Evolutionary conservation across 2,113 vertebrate genomes (phyloP).

Genomic region (Atractosteus spatula): DNA sequence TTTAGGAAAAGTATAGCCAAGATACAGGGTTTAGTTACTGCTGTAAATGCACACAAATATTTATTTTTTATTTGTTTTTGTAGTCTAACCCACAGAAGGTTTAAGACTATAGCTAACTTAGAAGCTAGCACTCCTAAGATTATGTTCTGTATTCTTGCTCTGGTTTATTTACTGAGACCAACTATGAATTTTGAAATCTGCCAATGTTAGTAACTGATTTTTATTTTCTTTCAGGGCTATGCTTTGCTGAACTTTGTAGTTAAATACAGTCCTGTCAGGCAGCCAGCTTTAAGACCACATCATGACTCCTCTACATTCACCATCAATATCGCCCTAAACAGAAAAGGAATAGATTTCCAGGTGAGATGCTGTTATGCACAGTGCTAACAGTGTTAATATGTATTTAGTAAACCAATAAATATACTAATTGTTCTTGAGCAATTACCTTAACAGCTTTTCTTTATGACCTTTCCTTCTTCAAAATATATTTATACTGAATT

Average conservation of each 20-base stretch:
- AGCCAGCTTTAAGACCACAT: constrained; percentile 83
- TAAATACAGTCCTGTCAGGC: constrained; percentile 88
- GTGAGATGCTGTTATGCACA: constrained; percentile 49
- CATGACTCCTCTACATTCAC: constrained; percentile 98
- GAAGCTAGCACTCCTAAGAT: neutral
- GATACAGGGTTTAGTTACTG: too few species aligned
- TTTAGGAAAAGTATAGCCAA: too few species aligned
- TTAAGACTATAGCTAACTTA: neutral
- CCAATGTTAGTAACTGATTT: neutral
- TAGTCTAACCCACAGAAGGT: too few species aligned
- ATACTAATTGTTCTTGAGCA: too few species aligned
- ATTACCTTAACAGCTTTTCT: too few species aligned
- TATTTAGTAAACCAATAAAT: too few species aligned
- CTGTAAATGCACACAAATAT: too few species aligned
- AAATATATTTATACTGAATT: too few species aligned
- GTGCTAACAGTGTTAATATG: too few species aligned
- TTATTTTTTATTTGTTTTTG: too few species aligned
- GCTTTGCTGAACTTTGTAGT: constrained; percentile 96
- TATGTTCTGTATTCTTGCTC: neutral
- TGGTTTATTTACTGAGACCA: neutral
- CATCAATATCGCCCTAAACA: constrained; percentile 95
- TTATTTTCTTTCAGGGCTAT: constrained; percentile 67
- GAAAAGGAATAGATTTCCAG: constrained; percentile 85
- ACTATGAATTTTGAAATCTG: neutral
- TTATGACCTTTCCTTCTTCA: too few species aligned